Evolutionary conservation across 2,113 vertebrate species (phyloP), one percentile per base, ranked within the genome.

Genomic region (Dasyornis broadbenti): DNA sequence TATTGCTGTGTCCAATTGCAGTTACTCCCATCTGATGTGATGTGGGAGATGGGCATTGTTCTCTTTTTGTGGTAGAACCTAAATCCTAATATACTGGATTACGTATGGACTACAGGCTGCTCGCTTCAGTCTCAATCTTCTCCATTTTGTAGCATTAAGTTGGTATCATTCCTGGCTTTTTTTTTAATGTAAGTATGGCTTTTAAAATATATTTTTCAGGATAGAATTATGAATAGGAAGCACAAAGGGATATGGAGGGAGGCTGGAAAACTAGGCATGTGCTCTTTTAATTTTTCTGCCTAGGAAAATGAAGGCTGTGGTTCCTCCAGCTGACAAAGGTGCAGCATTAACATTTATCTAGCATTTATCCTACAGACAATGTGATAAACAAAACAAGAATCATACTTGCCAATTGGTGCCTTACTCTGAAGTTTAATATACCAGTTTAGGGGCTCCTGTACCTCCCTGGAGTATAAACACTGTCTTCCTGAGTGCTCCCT

Each of bases 341-440:
- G 82, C 76, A 79, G 50, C 56, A 63, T 54, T 53, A 59, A 33
- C 18, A 9, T 12, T 20, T 45, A 10, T 79, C 63, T 71, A 82
- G 60, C 30, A 44, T 63, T 94, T 53, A 4, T 4, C 33, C 77
- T 82, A 59, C 28, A 77, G 20, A 31, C 16, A 63, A 33, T 3
- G 35, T 49, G 56, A 70, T 82, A 28, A 79, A 35, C 21, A 45
- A 59, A 87, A 71, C 21, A 80, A 92, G 60, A 40, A 49, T 60
- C n/a, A n/a, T 77, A 47, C 72, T 77, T 90, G 79, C 89, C 83
- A 95, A 31, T 56, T 82, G 90, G 86, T 96, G 94, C 94, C 93
- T 96, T 96, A 95, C 54, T 76, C 53, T 84, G 68, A 82, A 54
- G 65, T 68, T 65, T 47, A 52, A 75, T 39, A 64, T 70, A 47